Percentiles rank a stretch among this genome's conserved stretches.
Evolutionary conservation across 1,140 invertebrate species (phyloP).

Genomic region (Ridgeia piscesae): DNA sequence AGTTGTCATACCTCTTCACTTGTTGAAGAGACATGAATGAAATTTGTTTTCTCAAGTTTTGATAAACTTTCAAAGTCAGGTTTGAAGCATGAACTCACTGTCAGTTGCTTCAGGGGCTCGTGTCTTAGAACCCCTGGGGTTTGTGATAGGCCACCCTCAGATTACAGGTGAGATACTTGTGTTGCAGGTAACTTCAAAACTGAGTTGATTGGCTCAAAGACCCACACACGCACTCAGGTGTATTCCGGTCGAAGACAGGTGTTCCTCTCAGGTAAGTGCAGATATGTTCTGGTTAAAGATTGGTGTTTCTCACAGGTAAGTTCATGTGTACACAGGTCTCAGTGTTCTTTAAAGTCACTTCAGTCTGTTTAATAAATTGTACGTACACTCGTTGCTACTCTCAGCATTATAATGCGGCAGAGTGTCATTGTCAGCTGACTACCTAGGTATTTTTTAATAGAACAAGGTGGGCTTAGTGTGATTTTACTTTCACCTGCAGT

Average conservation of each 20-base stretch:
- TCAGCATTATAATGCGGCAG: neutral
- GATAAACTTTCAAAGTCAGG: no score
- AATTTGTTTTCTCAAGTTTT: no score
- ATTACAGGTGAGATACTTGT: neutral
- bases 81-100: no score
- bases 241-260: neutral
- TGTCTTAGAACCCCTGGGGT: neutral
- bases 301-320: neutral
- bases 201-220: slow-evolving; percentile 10
- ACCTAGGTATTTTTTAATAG: neutral
- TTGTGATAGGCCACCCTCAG: neutral
- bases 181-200: slow-evolving; percentile 3
- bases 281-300: neutral
- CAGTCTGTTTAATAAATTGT: neutral
- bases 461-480: neutral
- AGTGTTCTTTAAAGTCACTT: no score
- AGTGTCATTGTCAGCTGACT: neutral
- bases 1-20: no score
- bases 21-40: no score
- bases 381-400: neutral
- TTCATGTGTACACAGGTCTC: no score
- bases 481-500: neutral
- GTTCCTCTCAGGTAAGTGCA: neutral
- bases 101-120: no score
- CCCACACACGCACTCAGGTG: neutral